phyloP scores from a whole-genome alignment of 2,888 invertebrate species.

The Leptarthrus brevirostris region DNA sequence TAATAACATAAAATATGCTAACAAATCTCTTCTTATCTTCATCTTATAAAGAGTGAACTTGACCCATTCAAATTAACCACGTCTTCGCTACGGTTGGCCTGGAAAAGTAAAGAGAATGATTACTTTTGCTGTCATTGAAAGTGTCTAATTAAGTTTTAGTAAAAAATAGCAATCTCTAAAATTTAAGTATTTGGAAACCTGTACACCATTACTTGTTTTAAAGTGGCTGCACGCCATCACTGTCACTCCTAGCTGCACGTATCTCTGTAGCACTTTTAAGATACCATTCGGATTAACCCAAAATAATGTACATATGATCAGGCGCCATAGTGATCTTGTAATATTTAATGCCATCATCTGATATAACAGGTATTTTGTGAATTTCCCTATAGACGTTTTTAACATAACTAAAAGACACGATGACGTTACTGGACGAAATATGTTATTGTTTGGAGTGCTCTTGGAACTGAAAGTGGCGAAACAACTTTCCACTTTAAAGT shows the following conservation, averaged over 20 bases:
- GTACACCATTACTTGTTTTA: slow-evolving; percentile 11
- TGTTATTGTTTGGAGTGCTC: too few species aligned
- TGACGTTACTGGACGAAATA: too few species aligned
- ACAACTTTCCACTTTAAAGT: too few species aligned
- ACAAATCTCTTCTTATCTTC: slow-evolving; percentile 13
- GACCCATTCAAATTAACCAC: slow-evolving; percentile 13
- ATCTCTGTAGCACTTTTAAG: slow-evolving; percentile 2
- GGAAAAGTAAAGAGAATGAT: slow-evolving; percentile 14
- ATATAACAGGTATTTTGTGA: not conserved
- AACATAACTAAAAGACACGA: not conserved
- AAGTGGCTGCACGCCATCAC: slow-evolving; percentile 26
- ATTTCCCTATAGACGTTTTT: not conserved
- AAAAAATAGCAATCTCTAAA: not conserved
- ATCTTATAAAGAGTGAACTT: slow-evolving; percentile 29
- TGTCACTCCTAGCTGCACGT: slow-evolving; percentile 26
- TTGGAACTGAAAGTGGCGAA: too few species aligned
- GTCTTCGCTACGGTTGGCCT: slow-evolving; percentile 2
- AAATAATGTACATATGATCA: not conserved
- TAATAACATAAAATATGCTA: slow-evolving; percentile 1
- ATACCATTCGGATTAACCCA: slow-evolving; percentile 1
- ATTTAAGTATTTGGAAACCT: not conserved
- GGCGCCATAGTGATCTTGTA: slow-evolving; percentile 11
- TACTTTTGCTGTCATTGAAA: not conserved
- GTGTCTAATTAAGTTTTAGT: not conserved
- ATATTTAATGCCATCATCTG: not conserved